Evolutionary conservation across 64 coral and sea anemone genomes (phyloP).

Genomic region (Actinia tenebrosa): DNA sequence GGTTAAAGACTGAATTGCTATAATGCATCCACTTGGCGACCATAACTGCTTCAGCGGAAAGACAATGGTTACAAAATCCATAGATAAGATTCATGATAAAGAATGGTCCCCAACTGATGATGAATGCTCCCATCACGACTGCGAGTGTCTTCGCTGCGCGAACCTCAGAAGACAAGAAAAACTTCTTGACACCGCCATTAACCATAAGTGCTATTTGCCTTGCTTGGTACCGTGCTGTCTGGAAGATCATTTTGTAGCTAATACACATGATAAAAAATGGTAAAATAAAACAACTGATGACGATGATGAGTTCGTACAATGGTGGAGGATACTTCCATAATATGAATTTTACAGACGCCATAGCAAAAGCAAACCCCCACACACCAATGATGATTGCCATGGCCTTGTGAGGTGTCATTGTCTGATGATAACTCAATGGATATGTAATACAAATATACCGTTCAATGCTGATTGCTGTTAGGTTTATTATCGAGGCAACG

Average conservation of each 20-base stretch:
- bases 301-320: conserved; percentile 52
- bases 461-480: conserved; percentile 79
- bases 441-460: conserved; percentile 80
- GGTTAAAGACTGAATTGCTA: conserved; percentile 71
- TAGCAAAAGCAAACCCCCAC: conserved; percentile 52
- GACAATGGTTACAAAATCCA: conserved; percentile 37
- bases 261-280: conserved; percentile 61
- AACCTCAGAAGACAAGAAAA: conserved; percentile 60
- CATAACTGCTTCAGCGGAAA: conserved; percentile 44
- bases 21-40: conserved; percentile 83
- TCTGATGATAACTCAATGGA: conserved; percentile 55
- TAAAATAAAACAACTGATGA: conserved; percentile 60
- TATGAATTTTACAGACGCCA: conserved; percentile 41
- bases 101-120: conserved; percentile 79
- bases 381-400: conserved; percentile 44
- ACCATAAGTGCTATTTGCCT: conserved; percentile 68
- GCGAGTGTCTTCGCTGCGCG: conserved; percentile 75
- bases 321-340: conserved; percentile 22
- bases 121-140: conserved; percentile 72
- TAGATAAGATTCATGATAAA: conserved; percentile 72
- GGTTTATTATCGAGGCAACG: conserved; percentile 83
- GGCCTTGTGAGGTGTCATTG: conserved; percentile 54
- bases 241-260: conserved; percentile 74
- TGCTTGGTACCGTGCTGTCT: conserved; percentile 71
- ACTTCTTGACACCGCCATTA: conserved; percentile 62